Conservation (phyloP, 2,113 vertebrate species). For the Festucalex cinctus region DNA sequence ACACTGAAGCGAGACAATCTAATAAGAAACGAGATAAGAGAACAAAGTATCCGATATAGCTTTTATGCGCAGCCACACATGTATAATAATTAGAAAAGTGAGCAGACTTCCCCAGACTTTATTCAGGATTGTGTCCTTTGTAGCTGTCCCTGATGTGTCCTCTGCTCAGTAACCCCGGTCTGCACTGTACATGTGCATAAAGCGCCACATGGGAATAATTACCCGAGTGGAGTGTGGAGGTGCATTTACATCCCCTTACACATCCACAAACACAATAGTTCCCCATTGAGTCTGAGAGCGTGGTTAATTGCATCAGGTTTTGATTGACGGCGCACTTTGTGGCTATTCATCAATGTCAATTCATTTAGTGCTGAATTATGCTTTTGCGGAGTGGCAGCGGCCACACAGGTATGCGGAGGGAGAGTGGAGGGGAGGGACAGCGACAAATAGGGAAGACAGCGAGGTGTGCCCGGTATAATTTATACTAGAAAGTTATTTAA, state of each 20-base stretch:
- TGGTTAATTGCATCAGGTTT: constrained; percentile 52
- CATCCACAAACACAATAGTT: constrained; percentile 16
- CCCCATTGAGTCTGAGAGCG: constrained; percentile 25
- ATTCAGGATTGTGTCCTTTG: not conserved
- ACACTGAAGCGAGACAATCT: constrained; percentile 57
- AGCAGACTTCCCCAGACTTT: constrained; percentile 2
- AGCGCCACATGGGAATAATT: constrained; percentile 6
- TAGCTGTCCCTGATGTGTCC: not conserved
- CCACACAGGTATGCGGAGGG: constrained; percentile 19
- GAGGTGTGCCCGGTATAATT: constrained; percentile 9
- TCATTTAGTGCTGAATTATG: constrained; percentile 49
- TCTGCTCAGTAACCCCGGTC: not conserved
- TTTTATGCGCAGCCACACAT: not conserved
- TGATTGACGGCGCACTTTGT: constrained; percentile 46
- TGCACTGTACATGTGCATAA: constrained; percentile 13
- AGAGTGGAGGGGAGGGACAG: constrained; percentile 11
- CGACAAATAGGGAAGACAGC: constrained; percentile 25
- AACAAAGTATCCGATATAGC: not conserved
- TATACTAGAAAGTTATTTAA: not conserved
- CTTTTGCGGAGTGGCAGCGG: constrained; percentile 35
- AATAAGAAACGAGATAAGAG: constrained; percentile 36
- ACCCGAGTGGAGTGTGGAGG: not conserved
- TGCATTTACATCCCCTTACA: constrained; percentile 6
- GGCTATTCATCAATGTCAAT: constrained; percentile 56
- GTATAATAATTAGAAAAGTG: not conserved